Base-by-base conservation (phyloP, 2,888 invertebrate species). In the Protophormia terraenovae region DNA sequence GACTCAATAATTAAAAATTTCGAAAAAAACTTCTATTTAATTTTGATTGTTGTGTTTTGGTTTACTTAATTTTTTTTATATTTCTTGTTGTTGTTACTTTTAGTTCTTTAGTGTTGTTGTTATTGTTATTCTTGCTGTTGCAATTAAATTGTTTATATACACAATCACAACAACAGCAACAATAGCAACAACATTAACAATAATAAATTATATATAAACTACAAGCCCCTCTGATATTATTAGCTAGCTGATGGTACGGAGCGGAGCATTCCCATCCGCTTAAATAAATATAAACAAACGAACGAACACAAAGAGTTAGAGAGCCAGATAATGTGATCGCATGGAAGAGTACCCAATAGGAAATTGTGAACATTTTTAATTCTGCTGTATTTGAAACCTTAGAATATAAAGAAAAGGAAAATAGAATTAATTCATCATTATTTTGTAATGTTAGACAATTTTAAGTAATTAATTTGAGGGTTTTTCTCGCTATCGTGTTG, bases 121-220 rank as follows among this genome's bases (percentile, higher is more conserved):
- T 41, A 19, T 64, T 71, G 47, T 60, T 71, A 24, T 53, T 53
- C 32, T 66, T 32, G 53, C 41, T 82, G 62, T 55, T 78, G 62
- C 85, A 82, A 82, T 82, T 78, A 58, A 82, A 75, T 69, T 82
- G 82, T 73, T 85, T 73, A 50, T 82, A 78, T 24, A 69, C 62
- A 73, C 53, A 71, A 75, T n/a, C 35, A 69, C 60, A 75, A 62
- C 29, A 62, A 50, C 45, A 53, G 38, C n/a, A 10, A 16, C 29
- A 50, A 71, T 19, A 35, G 22, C 19, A 29, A 27, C 64, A 53
- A 47, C 41, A 45, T 14, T 38, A 60, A 41, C 35, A 67, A 47
- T 60, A 66, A 64, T 50, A 73, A 81, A 64, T 69, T 69, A 53
- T 77, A 81, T 78, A 62, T 78, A 67, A 85, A 81, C 27, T 73